phyloP scores from a whole-genome alignment of 2,113 vertebrate species.

The Machaerirhynchus nigripectus region DNA sequence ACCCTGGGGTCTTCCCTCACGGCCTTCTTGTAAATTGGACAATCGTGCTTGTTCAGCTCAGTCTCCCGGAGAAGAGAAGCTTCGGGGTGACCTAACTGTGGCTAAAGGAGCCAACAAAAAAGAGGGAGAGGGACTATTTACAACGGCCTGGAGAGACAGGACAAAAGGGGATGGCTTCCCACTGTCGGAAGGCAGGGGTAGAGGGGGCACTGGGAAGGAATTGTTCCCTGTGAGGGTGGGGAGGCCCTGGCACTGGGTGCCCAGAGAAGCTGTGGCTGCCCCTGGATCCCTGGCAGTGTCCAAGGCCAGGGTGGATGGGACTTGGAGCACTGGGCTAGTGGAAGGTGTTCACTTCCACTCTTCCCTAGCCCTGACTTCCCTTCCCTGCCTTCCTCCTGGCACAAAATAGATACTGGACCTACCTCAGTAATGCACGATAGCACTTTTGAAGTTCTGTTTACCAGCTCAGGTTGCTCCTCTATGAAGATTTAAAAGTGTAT shows the following conservation, averaged over 20 bases:
- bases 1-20: not conserved
- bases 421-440: not conserved
- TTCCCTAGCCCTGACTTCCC: not conserved
- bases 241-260: not conserved
- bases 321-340: not conserved
- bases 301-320: rapidly evolving
- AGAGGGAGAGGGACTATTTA: not conserved
- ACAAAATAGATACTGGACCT: not conserved
- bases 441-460: not conserved
- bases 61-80: not conserved
- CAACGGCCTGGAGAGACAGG: not conserved
- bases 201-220: not conserved
- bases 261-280: not conserved
- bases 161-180: not conserved
- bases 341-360: not conserved
- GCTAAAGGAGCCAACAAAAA: rapidly evolving
- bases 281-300: not conserved
- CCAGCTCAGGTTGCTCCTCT: not conserved
- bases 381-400: not conserved
- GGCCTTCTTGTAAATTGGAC: not conserved
- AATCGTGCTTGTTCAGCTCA: not conserved
- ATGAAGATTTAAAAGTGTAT: not conserved
- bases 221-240: not conserved
- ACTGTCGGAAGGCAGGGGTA: rapidly evolving
- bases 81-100: not conserved